These are phyloP conservation scores for Nothocercus nigrocapillus DNA, from an alignment of 2,113 vertebrate species.

Conservation along the genomic window DNA sequence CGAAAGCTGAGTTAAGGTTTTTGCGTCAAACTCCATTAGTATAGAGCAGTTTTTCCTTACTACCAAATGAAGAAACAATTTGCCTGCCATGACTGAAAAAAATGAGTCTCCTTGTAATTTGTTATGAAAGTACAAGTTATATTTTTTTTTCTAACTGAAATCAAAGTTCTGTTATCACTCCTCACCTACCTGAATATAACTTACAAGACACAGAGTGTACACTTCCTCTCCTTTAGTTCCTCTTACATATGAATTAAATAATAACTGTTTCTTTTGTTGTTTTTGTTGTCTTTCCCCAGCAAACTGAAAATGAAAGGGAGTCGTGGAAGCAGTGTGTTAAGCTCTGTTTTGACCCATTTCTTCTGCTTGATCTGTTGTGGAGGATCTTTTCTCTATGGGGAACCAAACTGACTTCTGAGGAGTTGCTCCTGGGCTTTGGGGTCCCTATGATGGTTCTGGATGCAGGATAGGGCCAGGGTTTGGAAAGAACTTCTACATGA, in stretches of 20 bases:
- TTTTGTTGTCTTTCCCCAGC: not conserved
- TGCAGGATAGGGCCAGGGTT: not conserved
- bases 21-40: conserved; percentile 27
- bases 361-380: not conserved
- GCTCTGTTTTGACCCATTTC: not conserved
- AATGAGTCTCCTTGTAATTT: conserved; percentile 22
- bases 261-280: not conserved
- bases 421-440: not conserved
- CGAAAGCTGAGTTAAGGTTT: not conserved
- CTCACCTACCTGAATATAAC: not conserved
- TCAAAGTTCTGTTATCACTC: not conserved
- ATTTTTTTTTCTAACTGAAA: not conserved
- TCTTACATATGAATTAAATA: not conserved
- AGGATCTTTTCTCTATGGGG: not conserved
- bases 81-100: conserved; percentile 36
- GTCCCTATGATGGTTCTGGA: not conserved
- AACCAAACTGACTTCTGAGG: not conserved
- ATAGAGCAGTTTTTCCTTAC: not conserved
- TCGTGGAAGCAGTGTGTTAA: not conserved
- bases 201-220: not conserved
- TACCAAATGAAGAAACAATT: not conserved
- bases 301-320: not conserved
- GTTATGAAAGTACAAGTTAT: conserved; percentile 25
- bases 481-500: not conserved
- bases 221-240: not conserved